Conservation (phyloP, 2,888 invertebrate species). For the Cephalotes varians region DNA sequence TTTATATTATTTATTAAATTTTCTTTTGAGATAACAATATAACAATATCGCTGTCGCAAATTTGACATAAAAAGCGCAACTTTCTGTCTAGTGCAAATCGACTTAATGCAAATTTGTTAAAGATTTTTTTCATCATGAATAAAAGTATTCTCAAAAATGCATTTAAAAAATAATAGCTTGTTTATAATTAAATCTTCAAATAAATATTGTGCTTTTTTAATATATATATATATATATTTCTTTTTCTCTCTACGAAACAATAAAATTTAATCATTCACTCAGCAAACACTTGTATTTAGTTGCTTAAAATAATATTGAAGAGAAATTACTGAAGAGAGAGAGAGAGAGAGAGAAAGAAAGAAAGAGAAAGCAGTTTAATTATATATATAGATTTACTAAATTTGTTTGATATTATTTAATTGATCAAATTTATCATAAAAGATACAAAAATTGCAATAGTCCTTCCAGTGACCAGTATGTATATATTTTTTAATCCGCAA, state of each 20-base stretch:
- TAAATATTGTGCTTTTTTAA: neutral
- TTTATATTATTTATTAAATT: neutral
- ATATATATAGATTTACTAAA: neutral
- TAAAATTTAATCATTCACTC: too few relatives aligned
- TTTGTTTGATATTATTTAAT: neutral
- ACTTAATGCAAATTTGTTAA: constrained; percentile 11
- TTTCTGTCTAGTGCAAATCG: neutral
- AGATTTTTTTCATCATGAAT: neutral
- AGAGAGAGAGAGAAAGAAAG: too few relatives aligned
- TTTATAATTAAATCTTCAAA: neutral
- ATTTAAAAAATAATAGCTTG: neutral
- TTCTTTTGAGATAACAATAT: neutral
- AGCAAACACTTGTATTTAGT: too few relatives aligned
- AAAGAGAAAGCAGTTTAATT: neutral
- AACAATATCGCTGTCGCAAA: neutral
- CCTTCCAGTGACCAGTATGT: too few relatives aligned
- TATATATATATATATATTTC: neutral
- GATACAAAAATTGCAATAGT: neutral
- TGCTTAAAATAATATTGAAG: neutral
- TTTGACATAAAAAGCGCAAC: neutral
- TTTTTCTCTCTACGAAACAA: neutral
- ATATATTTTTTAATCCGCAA: neutral
- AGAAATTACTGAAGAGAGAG: neutral
- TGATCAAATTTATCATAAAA: neutral
- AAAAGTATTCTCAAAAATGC: neutral